Conservation (phyloP, 2,888 invertebrate genomes). For the Microplitis deprimator region DNA sequence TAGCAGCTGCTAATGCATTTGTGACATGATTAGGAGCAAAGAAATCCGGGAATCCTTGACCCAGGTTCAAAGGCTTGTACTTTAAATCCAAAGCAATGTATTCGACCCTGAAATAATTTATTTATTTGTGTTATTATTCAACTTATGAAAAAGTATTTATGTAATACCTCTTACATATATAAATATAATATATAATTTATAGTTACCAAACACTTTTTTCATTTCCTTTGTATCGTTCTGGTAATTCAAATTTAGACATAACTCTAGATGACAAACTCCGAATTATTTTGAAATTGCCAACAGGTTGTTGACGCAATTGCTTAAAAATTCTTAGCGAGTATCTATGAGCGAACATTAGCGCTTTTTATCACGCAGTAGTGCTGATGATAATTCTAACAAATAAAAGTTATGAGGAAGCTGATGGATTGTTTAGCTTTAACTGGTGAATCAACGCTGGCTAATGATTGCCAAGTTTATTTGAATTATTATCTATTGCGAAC, state of each 20-base stretch:
- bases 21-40: constrained; percentile 87
- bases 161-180: background rate
- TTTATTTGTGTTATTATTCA: background rate
- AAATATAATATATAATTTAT: background rate
- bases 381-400: too few relatives aligned
- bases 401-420: too few relatives aligned
- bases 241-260: constrained; percentile 77
- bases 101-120: constrained; percentile 82
- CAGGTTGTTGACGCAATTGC: background rate
- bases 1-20: constrained; percentile 81
- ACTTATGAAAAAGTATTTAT: background rate
- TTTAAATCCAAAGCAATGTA: constrained; percentile 87
- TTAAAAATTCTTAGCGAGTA: background rate
- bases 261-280: background rate
- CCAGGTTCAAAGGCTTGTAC: constrained; percentile 91
- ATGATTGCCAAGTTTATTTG: background rate
- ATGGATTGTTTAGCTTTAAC: too few relatives aligned
- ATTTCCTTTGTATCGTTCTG: constrained; percentile 80
- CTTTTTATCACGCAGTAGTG: background rate
- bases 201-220: constrained; percentile 90
- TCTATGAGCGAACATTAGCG: background rate
- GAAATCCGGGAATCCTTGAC: constrained; percentile 97
- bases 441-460: background rate
- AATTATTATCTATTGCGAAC: background rate
- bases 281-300: background rate